Conservation (phyloP, 2,113 vertebrate genomes). For the Nanorana parkeri region DNA sequence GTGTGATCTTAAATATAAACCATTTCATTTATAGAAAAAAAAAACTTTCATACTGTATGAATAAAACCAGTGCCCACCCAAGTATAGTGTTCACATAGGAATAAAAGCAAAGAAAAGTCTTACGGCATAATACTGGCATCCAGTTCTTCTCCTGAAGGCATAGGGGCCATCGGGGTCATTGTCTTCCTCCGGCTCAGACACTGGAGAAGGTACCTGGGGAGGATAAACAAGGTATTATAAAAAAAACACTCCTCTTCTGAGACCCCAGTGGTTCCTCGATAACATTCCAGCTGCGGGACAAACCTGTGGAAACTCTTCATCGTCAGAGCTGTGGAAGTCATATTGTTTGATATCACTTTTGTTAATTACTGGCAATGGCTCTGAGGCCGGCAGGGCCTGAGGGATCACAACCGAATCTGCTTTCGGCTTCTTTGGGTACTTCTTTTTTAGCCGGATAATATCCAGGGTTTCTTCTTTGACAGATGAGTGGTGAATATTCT, state of each 20-base stretch:
- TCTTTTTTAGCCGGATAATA: slow-evolving; percentile 86
- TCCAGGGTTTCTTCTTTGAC: slow-evolving; percentile 83
- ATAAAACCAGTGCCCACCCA: too few relatives aligned
- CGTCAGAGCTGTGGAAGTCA: slow-evolving; percentile 95
- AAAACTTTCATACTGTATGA: too few relatives aligned
- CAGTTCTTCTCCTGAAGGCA: slow-evolving; percentile 89
- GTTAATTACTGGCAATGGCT: slow-evolving; percentile 78
- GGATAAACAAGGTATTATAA: slow-evolving; percentile 12
- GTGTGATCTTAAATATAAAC: too few relatives aligned
- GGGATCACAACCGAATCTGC: slow-evolving; percentile 75
- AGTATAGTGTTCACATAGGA: too few relatives aligned
- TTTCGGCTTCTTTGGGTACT: slow-evolving; percentile 83
- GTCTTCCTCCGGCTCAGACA: slow-evolving; percentile 88
- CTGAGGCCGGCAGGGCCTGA: slow-evolving; percentile 74
- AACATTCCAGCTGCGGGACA: slow-evolving; percentile 42
- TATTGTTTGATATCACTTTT: slow-evolving; percentile 92
- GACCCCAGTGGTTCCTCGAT: background rate
- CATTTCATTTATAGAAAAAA: too few relatives aligned
- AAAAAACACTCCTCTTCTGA: slow-evolving; percentile 19
- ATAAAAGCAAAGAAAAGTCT: slow-evolving; percentile 62
- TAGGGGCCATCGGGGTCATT: slow-evolving; percentile 88
- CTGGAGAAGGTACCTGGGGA: slow-evolving; percentile 79
- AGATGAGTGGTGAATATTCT: slow-evolving; percentile 81
- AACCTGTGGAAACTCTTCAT: slow-evolving; percentile 89
- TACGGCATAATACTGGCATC: slow-evolving; percentile 92